Evolutionary conservation across 2,888 invertebrate genomes (phyloP).

Genomic region (Sinotaia quadrata): DNA sequence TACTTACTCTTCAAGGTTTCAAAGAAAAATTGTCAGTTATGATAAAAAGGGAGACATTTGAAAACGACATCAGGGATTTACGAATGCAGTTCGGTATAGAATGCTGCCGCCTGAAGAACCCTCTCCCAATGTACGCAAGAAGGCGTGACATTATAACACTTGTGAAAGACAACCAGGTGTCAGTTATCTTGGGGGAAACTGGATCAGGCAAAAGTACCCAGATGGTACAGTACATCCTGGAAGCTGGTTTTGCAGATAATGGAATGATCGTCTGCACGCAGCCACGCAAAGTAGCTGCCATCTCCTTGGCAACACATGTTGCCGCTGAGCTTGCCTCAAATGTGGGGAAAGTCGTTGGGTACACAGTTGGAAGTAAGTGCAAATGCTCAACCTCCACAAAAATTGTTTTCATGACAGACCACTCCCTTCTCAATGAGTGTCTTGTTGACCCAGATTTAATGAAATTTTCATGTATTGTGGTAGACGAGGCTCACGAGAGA

Average conservation of each 20-base stretch:
- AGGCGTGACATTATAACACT: conserved; percentile 53
- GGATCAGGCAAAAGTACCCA: conserved; percentile 73
- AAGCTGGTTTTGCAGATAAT: conserved; percentile 50
- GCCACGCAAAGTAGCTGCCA: conserved; percentile 71
- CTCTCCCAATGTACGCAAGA: conserved; percentile 66
- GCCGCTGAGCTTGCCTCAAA: conserved; percentile 61
- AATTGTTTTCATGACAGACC: conserved; percentile 69
- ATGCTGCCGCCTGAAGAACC: conserved; percentile 45
- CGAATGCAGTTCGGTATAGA: conserved; percentile 52
- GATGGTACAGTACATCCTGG: conserved; percentile 68
- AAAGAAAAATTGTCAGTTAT: too few species aligned
- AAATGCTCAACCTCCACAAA: conserved; percentile 49
- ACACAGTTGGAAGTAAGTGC: conserved; percentile 58
- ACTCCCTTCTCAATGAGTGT: conserved; percentile 67
- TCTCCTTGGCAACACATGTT: conserved; percentile 68
- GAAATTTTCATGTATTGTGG: conserved; percentile 60
- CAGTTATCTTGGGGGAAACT: conserved; percentile 69
- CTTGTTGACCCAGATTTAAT: conserved; percentile 56
- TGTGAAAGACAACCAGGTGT: conserved; percentile 58
- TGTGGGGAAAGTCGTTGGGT: conserved; percentile 64
- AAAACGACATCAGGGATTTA: conserved; percentile 33
- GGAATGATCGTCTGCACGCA: conserved; percentile 70
- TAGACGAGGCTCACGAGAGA: conserved; percentile 72
- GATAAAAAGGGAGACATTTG: too few species aligned
- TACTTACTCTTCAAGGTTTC: too few species aligned